Conservation (phyloP, 1,140 invertebrate species). For the Lordiphosa clarofinis region DNA sequence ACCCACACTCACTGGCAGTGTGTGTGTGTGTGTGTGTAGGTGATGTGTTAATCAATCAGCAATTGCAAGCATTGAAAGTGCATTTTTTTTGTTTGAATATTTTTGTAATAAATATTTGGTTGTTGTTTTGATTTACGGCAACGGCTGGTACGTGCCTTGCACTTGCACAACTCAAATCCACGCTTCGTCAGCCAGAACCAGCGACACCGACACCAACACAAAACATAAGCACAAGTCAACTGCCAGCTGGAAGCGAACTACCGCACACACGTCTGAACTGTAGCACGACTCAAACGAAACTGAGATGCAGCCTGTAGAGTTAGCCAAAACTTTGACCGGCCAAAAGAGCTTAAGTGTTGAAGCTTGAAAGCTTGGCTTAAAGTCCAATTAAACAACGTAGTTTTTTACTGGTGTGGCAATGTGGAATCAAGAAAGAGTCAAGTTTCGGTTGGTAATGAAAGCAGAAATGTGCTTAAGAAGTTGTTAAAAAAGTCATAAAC, state of each 20-base stretch:
- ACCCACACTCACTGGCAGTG: slow-evolving; percentile 23
- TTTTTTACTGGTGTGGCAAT: too few species aligned
- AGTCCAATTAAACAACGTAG: not conserved
- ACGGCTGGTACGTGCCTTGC: slow-evolving; percentile 36
- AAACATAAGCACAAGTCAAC: slow-evolving; percentile 14
- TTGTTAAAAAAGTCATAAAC: too few species aligned
- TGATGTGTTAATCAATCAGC: slow-evolving; percentile 65
- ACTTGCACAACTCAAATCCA: slow-evolving; percentile 46
- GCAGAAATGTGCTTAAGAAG: too few species aligned
- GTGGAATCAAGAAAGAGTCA: too few species aligned
- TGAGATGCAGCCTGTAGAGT: slow-evolving; percentile 8
- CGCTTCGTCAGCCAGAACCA: slow-evolving; percentile 46
- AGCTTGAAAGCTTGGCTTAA: slow-evolving; percentile 2
- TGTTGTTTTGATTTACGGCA: slow-evolving; percentile 42
- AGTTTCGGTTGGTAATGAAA: too few species aligned
- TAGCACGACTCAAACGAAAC: slow-evolving; percentile 38
- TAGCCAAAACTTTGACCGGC: too few species aligned
- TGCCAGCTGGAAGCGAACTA: slow-evolving; percentile 8
- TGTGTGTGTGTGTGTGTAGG: slow-evolving; percentile 24
- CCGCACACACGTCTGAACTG: slow-evolving; percentile 20
- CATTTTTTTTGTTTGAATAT: slow-evolving; percentile 52
- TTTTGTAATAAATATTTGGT: slow-evolving; percentile 27
- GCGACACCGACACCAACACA: slow-evolving; percentile 28
- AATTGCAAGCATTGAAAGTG: slow-evolving; percentile 42
- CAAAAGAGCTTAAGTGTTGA: not conserved